Evolutionary conservation across 2,113 vertebrate genomes (phyloP), one percentile per base, ranked within the genome.

Genomic region (Vidua macroura): DNA sequence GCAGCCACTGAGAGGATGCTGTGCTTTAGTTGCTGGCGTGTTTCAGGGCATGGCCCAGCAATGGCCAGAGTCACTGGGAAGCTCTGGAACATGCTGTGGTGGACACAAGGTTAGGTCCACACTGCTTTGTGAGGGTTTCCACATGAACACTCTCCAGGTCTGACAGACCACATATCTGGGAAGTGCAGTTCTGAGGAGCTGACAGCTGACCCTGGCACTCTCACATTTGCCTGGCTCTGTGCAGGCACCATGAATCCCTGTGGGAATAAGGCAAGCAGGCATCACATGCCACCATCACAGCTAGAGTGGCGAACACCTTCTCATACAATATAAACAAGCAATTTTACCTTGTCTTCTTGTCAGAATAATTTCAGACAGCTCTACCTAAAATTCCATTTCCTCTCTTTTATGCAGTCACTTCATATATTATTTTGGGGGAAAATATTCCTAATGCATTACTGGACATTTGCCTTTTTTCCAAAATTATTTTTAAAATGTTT

Each of bases 191-290:
- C 52, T 58, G 17, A 78, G 86, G 44, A 73, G 30, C 44, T 63
- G 80, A 10, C 23, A 73, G 30, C 44, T 63, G 80, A 10, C 23
- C 22, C 28, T 1, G 0, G 33, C 41, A 15, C 12, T 51, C 11
- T 25, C 13, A 43, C 5, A 14, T 30, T 23, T 67, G 21, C 59
- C 55, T 77, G 22, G 19, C 31, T 89, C 28, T 14, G 3, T 74
- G 51, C 51, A 59, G 58, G 31, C 14, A 20, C 68, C 4, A 20
- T 0, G 1, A 15, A n/a, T 52, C 24, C 8, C 4, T 18, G 7
- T 8, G 25, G 24, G 25, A 21, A 52, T 1, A 2, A 48, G 39
- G 30, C 0, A 7, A 51, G 21, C 0, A 3, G 16, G 10, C 16
- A 66, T 19, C 16, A 15, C 3, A 10, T 1, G 5, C 3, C 39